Base-by-base conservation (phyloP, 2,888 invertebrate species). In the Ecdyonurus torrentis region DNA sequence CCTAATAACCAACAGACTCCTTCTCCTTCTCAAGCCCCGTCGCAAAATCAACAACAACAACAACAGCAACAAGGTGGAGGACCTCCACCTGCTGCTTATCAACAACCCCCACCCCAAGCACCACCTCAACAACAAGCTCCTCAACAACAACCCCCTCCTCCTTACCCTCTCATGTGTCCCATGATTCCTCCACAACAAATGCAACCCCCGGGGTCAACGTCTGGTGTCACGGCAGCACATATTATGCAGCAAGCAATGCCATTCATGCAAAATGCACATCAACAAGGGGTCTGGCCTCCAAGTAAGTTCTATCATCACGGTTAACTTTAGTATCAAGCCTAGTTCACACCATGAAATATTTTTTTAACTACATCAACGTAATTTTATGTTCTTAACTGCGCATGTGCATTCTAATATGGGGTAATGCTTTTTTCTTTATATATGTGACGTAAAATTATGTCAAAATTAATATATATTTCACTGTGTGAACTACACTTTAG, bases 1-100 rank as follows among this genome's bases (percentile, higher is more conserved):
- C 63, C 67, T 1, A n/a, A n/a, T n/a, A n/a, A 20, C n/a, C 61
- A 25, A 23, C 53, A 52, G 19, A 50, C 20, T 20, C 59, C 62
- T 2, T 59, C 59, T 1, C 62, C 58, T n/a, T 37, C 25, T 1
- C 59, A 50, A 15, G 50, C 25, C 79, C 76, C 70, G 61, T 75
- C 72, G 37, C 74, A 72, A 66, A 75, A 74, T 66, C 71, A 73
- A 10, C 73, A 70, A 0, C 75, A 74, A 53, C 79, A 61, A 78
- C 81, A 69, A 18, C 61, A 59, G 20, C n/a, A n/a, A n/a, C 63
- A 63, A 50, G 61, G 63, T 2, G 63, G 22, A 50, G 59, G n/a
- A 24, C 61, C 50, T 24, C 52, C 50, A 19, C 60, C 2, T 15
- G 63, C 63, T 20, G 61, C 64, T 25, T 52, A 55, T 24, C 70